Evolutionary conservation across 2,797 vertebrate genomes (phyloP).

Genomic region (Mycteria americana): DNA sequence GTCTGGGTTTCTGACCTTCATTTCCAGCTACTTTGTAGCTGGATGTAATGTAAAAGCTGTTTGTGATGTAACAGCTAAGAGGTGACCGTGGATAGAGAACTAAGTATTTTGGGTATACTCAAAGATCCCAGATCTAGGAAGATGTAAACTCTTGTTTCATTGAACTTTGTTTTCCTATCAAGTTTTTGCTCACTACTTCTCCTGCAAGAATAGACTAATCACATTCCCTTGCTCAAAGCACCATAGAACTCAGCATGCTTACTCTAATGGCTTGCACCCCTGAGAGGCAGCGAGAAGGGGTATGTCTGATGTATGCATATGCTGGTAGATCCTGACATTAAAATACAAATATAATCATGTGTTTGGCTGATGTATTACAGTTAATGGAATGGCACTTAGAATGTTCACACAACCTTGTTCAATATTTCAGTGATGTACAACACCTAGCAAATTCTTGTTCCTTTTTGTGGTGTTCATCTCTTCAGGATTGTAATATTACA

Average conservation of each 20-base stretch:
- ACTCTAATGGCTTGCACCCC: neutral
- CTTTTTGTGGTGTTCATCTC: neutral
- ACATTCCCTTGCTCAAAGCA: neutral
- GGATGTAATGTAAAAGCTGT: no score
- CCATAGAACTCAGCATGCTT: neutral
- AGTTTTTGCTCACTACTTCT: neutral
- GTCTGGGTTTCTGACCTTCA: neutral
- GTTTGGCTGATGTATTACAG: neutral
- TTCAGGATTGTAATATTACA: neutral
- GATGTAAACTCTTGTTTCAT: neutral
- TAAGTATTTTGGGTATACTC: neutral
- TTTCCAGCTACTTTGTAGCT: neutral
- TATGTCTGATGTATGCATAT: neutral
- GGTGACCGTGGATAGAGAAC: neutral
- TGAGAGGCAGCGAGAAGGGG: neutral
- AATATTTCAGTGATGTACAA: neutral
- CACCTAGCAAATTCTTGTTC: neutral
- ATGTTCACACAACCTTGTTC: neutral
- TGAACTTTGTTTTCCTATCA: neutral
- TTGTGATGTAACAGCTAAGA: neutral
- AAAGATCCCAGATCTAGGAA: neutral
- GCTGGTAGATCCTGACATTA: neutral
- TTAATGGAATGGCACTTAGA: neutral
- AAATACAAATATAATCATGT: neutral
- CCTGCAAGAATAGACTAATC: neutral